Conservation (phyloP, 2,113 vertebrate genomes). For the Chaetorhynchus papuensis region DNA sequence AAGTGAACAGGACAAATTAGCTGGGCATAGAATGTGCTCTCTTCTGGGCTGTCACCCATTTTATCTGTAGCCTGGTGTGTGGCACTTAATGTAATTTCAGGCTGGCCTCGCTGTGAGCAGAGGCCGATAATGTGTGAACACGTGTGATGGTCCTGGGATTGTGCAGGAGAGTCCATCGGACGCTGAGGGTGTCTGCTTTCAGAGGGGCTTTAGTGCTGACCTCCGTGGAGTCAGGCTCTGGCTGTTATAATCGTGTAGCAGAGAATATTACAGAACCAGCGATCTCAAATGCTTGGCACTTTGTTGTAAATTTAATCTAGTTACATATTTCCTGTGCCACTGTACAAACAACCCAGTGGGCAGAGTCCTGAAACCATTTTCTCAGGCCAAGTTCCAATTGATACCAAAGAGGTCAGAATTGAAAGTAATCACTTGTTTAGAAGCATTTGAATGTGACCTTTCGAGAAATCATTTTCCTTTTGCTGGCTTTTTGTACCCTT, state of each 20-base stretch:
- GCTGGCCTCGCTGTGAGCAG: neutral
- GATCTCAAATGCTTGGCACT: neutral
- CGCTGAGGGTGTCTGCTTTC: neutral
- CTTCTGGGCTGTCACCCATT: neutral
- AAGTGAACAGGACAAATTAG: neutral
- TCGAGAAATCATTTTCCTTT: neutral
- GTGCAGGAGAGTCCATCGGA: neutral
- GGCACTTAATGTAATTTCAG: neutral
- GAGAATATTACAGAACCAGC: neutral
- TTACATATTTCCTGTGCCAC: conserved; percentile 25
- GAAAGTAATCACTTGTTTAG: neutral
- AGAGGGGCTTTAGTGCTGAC: neutral
- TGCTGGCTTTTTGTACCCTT: neutral
- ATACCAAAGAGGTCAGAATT: neutral
- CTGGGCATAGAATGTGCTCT: neutral
- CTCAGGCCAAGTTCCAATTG: conserved; percentile 15
- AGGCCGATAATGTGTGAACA: conserved; percentile 5
- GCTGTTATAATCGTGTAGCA: neutral
- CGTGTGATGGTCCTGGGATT: neutral
- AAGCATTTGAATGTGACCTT: conserved; percentile 38
- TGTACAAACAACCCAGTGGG: conserved; percentile 13
- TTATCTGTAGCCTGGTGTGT: neutral
- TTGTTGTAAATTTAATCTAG: conserved; percentile 24
- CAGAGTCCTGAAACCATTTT: conserved; percentile 25
- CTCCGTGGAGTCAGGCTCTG: neutral